Evolutionary conservation across 2,888 invertebrate species (phyloP), one percentile per base, ranked within the genome.

Genomic region (Pheosia gnoma): DNA sequence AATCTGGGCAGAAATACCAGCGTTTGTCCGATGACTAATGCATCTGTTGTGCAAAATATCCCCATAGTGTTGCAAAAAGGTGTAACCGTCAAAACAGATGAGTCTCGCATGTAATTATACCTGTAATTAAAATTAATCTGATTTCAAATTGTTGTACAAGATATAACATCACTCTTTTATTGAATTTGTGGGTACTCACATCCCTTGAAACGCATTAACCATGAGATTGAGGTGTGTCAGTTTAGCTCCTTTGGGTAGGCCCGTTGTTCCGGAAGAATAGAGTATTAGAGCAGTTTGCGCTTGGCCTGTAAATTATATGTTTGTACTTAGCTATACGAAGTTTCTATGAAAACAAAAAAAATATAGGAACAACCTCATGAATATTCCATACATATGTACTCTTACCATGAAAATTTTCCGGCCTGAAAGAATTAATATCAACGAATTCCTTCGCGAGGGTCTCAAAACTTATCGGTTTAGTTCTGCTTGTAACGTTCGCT

Each of bases 241-340:
- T 68, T 83, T 87, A 38, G 80, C 87, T 66, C 89, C 90, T 80
- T 89, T 88, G 10, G 90, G 85, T 51, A 80, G 72, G 7, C 90
- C 88, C 8, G 89, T 89, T 54, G 90, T 91, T 59, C 89, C 91
- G 38, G 89, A 90, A 45, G 88, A 89, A 72, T 90, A 90, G 51
- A 89, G 77, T 74, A 90, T 87, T 63, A 88, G 74, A 56, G 80
- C 83, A n/a, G 81, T 82, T 68, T 77, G 77, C 61, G 70, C 58
- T 57, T 69, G 65, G 59, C 81, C 85, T 85, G 71, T 67, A 41
- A 45, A 43, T 57, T 43, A 13, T 25, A 36, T 25, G 5, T 7
- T 49, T 13, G 5, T 13, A 49, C 13, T 49, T 25, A 25, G 25
- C 0, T 25, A 25, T 25, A 25, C 25, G 25, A 25, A 25, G 25